phyloP scores from a whole-genome alignment of 2,797 vertebrate genomes.

The Eulemur coronatus region DNA sequence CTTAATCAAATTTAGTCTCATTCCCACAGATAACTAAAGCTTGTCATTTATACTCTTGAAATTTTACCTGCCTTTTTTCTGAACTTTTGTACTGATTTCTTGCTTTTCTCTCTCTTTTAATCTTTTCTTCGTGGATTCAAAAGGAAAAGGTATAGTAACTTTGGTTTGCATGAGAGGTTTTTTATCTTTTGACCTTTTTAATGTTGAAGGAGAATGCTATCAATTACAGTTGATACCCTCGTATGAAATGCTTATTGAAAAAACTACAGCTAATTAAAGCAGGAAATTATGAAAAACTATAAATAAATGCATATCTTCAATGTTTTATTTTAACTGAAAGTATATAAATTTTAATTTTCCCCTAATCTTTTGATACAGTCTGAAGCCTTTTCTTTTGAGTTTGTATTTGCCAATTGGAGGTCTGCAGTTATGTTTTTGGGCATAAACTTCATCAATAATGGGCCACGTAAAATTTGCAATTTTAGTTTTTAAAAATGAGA shows the following conservation, averaged over 20 bases:
- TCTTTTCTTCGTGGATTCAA: slow-evolving; percentile 85
- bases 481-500: background rate
- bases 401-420: background rate
- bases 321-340: slow-evolving; percentile 56
- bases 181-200: slow-evolving; percentile 62
- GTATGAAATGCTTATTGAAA: slow-evolving; percentile 18
- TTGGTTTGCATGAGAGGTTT: slow-evolving; percentile 79
- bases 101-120: slow-evolving; percentile 84
- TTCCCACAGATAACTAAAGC: slow-evolving; percentile 42
- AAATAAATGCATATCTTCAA: background rate
- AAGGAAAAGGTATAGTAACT: slow-evolving; percentile 96
- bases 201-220: slow-evolving; percentile 51
- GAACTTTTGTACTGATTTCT: slow-evolving; percentile 81
- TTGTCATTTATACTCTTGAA: slow-evolving; percentile 41
- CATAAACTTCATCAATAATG: background rate
- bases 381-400: slow-evolving; percentile 16
- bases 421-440: background rate
- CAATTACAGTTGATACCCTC: background rate
- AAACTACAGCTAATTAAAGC: slow-evolving; percentile 29
- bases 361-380: background rate
- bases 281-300: slow-evolving; percentile 46
- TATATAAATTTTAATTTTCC: background rate
- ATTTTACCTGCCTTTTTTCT: slow-evolving; percentile 59
- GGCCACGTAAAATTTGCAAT: background rate
- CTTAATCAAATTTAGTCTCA: background rate